Evolutionary conservation across 2,888 invertebrate genomes (phyloP), one percentile per base, ranked within the genome.

Genomic region (Chironomus tentans): DNA sequence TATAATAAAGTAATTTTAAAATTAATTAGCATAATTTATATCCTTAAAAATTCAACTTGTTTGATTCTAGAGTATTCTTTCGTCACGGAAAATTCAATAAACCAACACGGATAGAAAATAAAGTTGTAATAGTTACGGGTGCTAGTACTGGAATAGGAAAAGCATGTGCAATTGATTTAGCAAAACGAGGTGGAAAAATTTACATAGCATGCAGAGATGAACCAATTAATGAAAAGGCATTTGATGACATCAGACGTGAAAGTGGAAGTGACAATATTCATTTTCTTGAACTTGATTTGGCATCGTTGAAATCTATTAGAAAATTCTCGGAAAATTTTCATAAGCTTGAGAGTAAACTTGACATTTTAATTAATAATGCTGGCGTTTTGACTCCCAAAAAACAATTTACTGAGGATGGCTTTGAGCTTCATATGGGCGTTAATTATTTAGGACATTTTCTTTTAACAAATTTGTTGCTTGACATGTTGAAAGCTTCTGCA

Each of bases 61-160:
- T n/a, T 10, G 10, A 38, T 38, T 38, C 4, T 10, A 38, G 38
- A 38, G 7, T 38, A 10, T 10, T 7, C 10, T 10, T 38, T 7
- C 38, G 38, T 10, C 10, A 38, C 2, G 38, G 10, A 38, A 38
- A 1, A 38, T 38, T 10, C 2, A 38, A 10, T 38, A 38, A 38
- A 10, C 2, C 38, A 38, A 38, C 38, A 38, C 1, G 1, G 38
- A 88, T 89, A 0, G 87, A 88, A 24, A 87, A 86, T 78, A 90
- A 91, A 85, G 87, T 90, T 18, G 86, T 89, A 2, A 87, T 95
- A 74, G 84, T 95, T 13, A 95, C 95, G 0, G 95, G 95, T 12
- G 89, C 92, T 5, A 93, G 90, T 83, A 89, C 89, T 24, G 95
- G 95, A 28, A 93, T 95, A 79, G 95, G 95, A 12, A 89, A 87